phyloP scores from a whole-genome alignment of 2,797 vertebrate species.

The Cacajao melanocephalus region DNA sequence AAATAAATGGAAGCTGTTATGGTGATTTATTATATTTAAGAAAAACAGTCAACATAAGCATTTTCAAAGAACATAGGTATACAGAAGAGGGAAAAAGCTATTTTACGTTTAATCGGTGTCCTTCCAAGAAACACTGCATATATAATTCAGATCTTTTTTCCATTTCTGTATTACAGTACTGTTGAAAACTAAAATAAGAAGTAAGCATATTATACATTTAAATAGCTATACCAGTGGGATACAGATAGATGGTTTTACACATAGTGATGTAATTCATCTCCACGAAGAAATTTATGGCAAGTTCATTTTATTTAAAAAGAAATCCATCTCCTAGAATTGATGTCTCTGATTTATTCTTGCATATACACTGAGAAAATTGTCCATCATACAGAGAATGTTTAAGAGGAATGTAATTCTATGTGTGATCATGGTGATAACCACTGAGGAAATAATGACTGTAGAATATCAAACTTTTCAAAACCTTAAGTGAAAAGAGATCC shows the following conservation, averaged over 20 bases:
- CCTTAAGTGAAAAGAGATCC: background rate
- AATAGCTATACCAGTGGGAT: background rate
- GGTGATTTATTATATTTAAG: background rate
- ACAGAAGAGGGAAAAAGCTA: background rate
- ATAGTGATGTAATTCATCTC: background rate
- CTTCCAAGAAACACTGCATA: background rate
- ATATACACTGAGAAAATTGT: background rate
- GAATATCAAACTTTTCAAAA: slow-evolving; percentile 8
- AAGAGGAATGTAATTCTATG: background rate
- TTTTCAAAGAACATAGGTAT: background rate
- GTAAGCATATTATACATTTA: background rate
- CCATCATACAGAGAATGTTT: background rate
- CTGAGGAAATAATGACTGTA: background rate
- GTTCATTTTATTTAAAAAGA: background rate
- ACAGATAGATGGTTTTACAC: background rate
- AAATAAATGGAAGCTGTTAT: background rate
- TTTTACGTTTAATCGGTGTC: background rate
- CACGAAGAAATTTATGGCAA: background rate
- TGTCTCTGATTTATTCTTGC: background rate
- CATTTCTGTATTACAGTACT: background rate
- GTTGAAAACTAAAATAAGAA: background rate
- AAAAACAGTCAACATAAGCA: background rate
- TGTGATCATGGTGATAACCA: background rate
- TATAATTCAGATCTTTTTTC: background rate
- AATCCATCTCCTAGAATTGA: background rate